Evolutionary conservation across 2,888 invertebrate genomes (phyloP), one percentile per base, ranked within the genome.

Genomic region (Lasioglossum villosulum): DNA sequence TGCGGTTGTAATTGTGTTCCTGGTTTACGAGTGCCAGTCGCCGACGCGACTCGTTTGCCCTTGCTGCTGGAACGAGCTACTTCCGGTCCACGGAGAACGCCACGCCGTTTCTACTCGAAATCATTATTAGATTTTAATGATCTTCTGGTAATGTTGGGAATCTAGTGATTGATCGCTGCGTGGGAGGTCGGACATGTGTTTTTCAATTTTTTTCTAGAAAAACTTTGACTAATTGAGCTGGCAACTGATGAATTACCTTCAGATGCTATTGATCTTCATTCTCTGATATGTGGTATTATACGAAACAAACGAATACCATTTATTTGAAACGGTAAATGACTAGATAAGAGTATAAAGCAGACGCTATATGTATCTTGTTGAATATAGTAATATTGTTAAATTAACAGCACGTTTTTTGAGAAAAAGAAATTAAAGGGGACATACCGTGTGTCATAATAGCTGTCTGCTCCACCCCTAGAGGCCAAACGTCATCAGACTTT

Each of bases 1-100:
- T 63, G 71, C 39, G 45, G 59, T 82, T 48, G 30, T 71, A 75
- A 75, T 82, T 83, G 73, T 42, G 37, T 42, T 48, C 68, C 73
- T 74, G 68, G 30, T 66, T 74, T 66, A 66, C 48, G 30, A 52
- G 52, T 73, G 82, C 52, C 39, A 73, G 66, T 80, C 72, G 59
- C 4, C 10, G 71, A 30, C 68, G 37, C 68, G 37, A 37, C 68
- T 23, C 68, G 37, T 68, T 68, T 68, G 68, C 68, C 37, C 10
- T 68, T 68, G 68, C 34, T 19, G 4, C 68, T 37, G 68, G 23
- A 68, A 37, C 37, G 68, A 37, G 68, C 34, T 37, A 23, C 68
- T 68, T 68, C 37, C 68, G 68, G 68, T 68, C 37, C 19, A 23
- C 37, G 68, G 23, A 63, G 30, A 30, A 63, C 23, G n/a, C 63